Base-by-base conservation (phyloP, 2,113 vertebrate genomes). In the Catharus fuscescens region DNA sequence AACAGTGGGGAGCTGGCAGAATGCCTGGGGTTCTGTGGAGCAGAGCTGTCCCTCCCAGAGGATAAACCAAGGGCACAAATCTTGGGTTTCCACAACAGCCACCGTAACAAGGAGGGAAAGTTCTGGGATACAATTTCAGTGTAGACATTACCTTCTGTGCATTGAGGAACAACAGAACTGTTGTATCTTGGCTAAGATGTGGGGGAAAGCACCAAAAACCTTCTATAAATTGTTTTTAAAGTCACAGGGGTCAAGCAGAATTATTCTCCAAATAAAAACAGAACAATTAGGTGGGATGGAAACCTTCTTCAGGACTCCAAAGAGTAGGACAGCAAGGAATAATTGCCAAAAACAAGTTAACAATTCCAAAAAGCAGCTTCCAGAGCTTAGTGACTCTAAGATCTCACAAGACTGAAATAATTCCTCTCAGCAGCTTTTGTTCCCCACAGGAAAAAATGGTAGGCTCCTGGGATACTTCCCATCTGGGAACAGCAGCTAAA, bases 41-140 rank as follows among this genome's bases (percentile, higher is more conserved):
- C 90, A 94, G 79, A 95, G 92, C 93, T 83, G 36, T 40, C 82
- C 65, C 60, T 74, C 65, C 34, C 80, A 86, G 56, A 60, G 82
- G 72, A 95, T 72, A 96, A 94, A 96, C 32, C 56, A 94, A 93
- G 94, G 72, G 67, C 90, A 96, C 66, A 80, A 69, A 74, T 60
- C 82, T 90, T 92, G 64, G 44, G 56, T 95, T 96, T 97, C 93
- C 82, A 74, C 79, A 88, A 32, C 4, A 28, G 7, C 4, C 36
- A 38, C 26, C 14, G 7, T 67, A 92, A 32, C 38, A 87, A 79
- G 65, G 65, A 87, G 48, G 83, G 54, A 94, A 92, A 95, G 10
- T 59, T 94, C 38, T 84, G 47, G 62, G 70, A 76, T 93, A 69
- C 1, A 34, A 28, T 92, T 96, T 91, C 91, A 82, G 69, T 1